Percentiles rank a stretch among this genome's conserved stretches.
These are phyloP conservation scores for Morone chrysops DNA, from an alignment of 2,113 vertebrate genomes.

Conservation along the genomic window DNA sequence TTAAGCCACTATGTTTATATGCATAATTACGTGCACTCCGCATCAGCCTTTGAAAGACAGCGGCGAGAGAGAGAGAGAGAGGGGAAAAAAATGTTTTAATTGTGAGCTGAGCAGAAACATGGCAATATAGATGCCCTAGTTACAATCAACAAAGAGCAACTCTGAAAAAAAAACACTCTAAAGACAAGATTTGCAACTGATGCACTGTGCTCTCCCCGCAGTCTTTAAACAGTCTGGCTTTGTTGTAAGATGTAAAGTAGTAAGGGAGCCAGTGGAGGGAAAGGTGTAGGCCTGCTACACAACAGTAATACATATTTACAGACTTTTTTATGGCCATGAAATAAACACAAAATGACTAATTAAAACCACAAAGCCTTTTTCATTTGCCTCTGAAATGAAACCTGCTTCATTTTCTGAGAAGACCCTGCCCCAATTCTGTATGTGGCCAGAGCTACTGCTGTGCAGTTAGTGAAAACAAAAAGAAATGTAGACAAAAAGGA, in stretches of 20 bases:
- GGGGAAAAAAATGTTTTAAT: slow-evolving; percentile 83
- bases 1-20: slow-evolving; percentile 99
- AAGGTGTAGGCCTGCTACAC: slow-evolving; percentile 72
- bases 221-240: slow-evolving; percentile 75
- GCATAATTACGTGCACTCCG: slow-evolving; percentile 99
- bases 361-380: slow-evolving; percentile 81
- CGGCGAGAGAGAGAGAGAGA: slow-evolving; percentile 71
- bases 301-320: slow-evolving; percentile 80
- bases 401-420: slow-evolving; percentile 80
- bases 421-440: slow-evolving; percentile 63
- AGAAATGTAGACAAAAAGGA: slow-evolving; percentile 62
- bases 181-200: slow-evolving; percentile 81
- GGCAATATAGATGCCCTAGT: slow-evolving; percentile 88
- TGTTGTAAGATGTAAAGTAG: slow-evolving; percentile 73
- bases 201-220: slow-evolving; percentile 71
- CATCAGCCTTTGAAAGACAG: slow-evolving; percentile 94
- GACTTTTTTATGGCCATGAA: slow-evolving; percentile 70
- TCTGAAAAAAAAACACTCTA: slow-evolving; percentile 57
- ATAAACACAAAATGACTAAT: slow-evolving; percentile 84
- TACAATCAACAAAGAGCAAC: slow-evolving; percentile 87
- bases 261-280: slow-evolving; percentile 45
- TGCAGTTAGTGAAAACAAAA: slow-evolving; percentile 54
- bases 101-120: slow-evolving; percentile 84
- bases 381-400: slow-evolving; percentile 77
- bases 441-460: slow-evolving; percentile 68